Base-by-base conservation (phyloP, 2,113 vertebrate species). In the Upupa epops region DNA sequence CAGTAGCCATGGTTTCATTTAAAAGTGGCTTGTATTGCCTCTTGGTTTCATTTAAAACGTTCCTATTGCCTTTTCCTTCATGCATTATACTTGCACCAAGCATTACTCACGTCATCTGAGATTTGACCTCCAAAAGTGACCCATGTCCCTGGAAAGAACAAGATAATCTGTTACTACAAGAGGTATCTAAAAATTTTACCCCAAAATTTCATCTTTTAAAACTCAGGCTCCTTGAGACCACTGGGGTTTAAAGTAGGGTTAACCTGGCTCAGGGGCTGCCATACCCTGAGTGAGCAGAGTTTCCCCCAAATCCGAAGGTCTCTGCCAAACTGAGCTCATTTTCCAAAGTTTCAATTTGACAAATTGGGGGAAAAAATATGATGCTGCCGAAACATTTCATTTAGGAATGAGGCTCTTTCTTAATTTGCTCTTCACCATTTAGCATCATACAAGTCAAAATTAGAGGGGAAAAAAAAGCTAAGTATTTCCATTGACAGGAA, bases 61-160 rank as follows among this genome's bases (percentile, higher is more conserved):
- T 42, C 40, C 40, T 42, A 15, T 42, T 15, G 40, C 40, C 8
- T 61, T n/a, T 59, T 52, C 26, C 31, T 37, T 31, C 15, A 1
- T 14, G 51, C 54, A 3, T 16, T 31, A 3, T 8, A 3, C 32
- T 78, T 5, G 48, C 74, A 48, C 25, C 31, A 14, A 69, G 87
- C 46, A 26, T 34, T 34, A 95, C 98, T 98, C 96, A 99, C 99
- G 98, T 99, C 99, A 9, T 99, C 99, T 89, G 98, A 99, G 97
- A 99, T 98, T 76, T 99, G 99, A 73, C 99, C 98, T 96, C 99
- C 99, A 80, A 99, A 99, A 84, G 99, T 99, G 74, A 99, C 98
- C 99, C 99, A 99, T 2, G 99, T 99, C 95, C 99, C 99, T 99
- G 88, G 89, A 92, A 96, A 90, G 92, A 90, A 91, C 21, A 83